Percentiles rank a stretch among this genome's conserved stretches.
Conservation (phyloP, 2,888 invertebrate species). For the Hemithea aestivaria region DNA sequence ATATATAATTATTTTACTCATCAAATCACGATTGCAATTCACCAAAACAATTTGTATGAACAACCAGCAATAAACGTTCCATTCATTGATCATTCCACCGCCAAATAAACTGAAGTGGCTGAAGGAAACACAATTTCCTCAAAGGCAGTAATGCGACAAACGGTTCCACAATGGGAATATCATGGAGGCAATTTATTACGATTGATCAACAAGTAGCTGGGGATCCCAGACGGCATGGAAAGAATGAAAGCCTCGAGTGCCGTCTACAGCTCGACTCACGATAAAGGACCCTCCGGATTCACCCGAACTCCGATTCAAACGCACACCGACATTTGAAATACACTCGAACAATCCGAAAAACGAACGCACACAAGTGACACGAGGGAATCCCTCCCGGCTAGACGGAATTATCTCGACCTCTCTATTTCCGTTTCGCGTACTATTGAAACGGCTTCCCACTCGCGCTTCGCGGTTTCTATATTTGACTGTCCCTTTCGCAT, state of each 20-base stretch:
- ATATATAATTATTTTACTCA: too few species aligned
- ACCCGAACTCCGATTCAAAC: slow-evolving; percentile 45
- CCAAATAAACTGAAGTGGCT: slow-evolving; percentile 67
- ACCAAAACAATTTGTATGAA: neutral
- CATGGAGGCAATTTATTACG: slow-evolving; percentile 77
- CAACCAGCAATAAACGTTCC: slow-evolving; percentile 12
- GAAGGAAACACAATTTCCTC: slow-evolving; percentile 74
- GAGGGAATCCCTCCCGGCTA: slow-evolving; percentile 78
- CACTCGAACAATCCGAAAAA: slow-evolving; percentile 68
- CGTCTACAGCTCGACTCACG: slow-evolving; percentile 46
- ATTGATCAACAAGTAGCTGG: slow-evolving; percentile 78
- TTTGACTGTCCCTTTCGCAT: slow-evolving; percentile 66
- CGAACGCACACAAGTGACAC: slow-evolving; percentile 76
- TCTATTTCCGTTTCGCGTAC: slow-evolving; percentile 79
- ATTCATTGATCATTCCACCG: slow-evolving; percentile 38
- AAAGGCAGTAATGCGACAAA: slow-evolving; percentile 75
- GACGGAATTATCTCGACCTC: slow-evolving; percentile 76
- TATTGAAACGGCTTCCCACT: slow-evolving; percentile 71
- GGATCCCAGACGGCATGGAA: slow-evolving; percentile 60
- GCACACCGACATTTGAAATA: slow-evolving; percentile 66
- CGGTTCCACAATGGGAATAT: slow-evolving; percentile 75
- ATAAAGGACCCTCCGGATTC: slow-evolving; percentile 54
- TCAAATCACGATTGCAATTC: too few species aligned
- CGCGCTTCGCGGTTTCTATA: slow-evolving; percentile 31
- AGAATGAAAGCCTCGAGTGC: slow-evolving; percentile 52